Evolutionary conservation across 2,113 vertebrate species (phyloP).

Genomic region (Macquaria australasica): DNA sequence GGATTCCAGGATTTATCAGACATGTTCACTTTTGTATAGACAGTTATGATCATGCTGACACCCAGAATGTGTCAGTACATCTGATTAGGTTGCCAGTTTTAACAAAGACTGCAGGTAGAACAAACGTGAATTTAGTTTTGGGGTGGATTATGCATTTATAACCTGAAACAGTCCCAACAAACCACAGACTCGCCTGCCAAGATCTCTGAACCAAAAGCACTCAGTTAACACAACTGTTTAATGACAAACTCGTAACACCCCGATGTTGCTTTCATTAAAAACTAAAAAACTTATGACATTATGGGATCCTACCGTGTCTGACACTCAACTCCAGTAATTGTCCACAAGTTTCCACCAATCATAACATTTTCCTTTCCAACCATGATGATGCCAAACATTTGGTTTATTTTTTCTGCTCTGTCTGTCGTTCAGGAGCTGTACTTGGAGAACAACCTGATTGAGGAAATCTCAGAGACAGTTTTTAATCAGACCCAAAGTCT

Average conservation of each 20-base stretch:
- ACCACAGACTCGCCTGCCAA: conserved; percentile 35
- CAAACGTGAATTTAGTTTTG: neutral
- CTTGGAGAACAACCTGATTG: conserved; percentile 95
- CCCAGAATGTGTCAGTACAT: neutral
- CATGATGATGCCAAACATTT: neutral
- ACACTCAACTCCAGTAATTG: neutral
- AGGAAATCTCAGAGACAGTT: conserved; percentile 93
- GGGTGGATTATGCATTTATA: conserved; percentile 17
- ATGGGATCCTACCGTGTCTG: neutral
- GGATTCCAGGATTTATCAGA: neutral
- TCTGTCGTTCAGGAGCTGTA: conserved; percentile 89
- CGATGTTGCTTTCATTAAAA: conserved; percentile 10
- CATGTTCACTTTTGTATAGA: neutral
- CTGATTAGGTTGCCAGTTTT: neutral
- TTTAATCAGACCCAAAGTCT: conserved; percentile 93
- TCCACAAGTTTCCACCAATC: neutral
- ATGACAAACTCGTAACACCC: conserved; percentile 1
- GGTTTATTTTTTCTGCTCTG: neutral
- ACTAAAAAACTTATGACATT: neutral
- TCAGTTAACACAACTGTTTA: conserved; percentile 15
- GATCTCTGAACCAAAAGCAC: conserved; percentile 13
- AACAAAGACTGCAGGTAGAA: neutral
- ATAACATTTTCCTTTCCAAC: neutral
- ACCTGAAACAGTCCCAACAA: conserved; percentile 8
- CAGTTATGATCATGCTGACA: neutral